Percentiles rank a stretch among this genome's conserved stretches.
Evolutionary conservation across 1,140 invertebrate species (phyloP).

Genomic region (Drosophila subobscura): DNA sequence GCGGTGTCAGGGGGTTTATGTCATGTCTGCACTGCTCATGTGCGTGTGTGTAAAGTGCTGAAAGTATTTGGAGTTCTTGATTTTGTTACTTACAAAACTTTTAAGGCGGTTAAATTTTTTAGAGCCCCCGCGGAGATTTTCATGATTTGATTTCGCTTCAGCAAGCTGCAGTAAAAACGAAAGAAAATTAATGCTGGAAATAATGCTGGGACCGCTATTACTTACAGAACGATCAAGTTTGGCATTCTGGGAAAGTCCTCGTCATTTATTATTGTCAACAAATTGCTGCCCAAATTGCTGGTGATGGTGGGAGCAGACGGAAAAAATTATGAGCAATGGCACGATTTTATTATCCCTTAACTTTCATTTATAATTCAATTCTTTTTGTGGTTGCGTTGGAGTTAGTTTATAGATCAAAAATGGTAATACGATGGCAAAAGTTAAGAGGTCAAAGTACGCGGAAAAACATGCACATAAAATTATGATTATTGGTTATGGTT

Average conservation of each 20-base stretch:
- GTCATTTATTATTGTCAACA: slow-evolving; percentile 86
- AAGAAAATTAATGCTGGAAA: slow-evolving; percentile 32
- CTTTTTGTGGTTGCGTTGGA: slow-evolving; percentile 56
- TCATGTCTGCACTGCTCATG: slow-evolving; percentile 20
- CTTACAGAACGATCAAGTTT: slow-evolving; percentile 88
- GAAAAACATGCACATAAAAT: slow-evolving; percentile 59
- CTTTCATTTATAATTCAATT: slow-evolving; percentile 50
- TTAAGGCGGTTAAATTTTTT: slow-evolving; percentile 86
- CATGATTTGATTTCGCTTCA: slow-evolving; percentile 88
- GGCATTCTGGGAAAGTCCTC: slow-evolving; percentile 86
- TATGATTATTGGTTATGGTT: slow-evolving; percentile 36
- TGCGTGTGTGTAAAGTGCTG: slow-evolving; percentile 54
- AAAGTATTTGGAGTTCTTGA: slow-evolving; percentile 60
- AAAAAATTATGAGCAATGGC: slow-evolving; percentile 59
- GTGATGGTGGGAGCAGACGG: slow-evolving; percentile 39
- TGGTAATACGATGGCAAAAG: slow-evolving; percentile 40
- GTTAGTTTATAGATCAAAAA: slow-evolving; percentile 49
- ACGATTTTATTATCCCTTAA: slow-evolving; percentile 49
- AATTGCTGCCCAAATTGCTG: slow-evolving; percentile 89
- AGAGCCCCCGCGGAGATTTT: slow-evolving; percentile 87
- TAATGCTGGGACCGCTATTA: slow-evolving; percentile 64
- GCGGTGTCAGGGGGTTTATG: slow-evolving; percentile 28
- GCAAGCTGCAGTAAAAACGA: slow-evolving; percentile 84
- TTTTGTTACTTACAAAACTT: slow-evolving; percentile 88
- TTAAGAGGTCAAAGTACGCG: slow-evolving; percentile 41